Evolutionary conservation across 2,113 vertebrate genomes (phyloP).

Genomic region (Oreotrochilus melanogaster): DNA sequence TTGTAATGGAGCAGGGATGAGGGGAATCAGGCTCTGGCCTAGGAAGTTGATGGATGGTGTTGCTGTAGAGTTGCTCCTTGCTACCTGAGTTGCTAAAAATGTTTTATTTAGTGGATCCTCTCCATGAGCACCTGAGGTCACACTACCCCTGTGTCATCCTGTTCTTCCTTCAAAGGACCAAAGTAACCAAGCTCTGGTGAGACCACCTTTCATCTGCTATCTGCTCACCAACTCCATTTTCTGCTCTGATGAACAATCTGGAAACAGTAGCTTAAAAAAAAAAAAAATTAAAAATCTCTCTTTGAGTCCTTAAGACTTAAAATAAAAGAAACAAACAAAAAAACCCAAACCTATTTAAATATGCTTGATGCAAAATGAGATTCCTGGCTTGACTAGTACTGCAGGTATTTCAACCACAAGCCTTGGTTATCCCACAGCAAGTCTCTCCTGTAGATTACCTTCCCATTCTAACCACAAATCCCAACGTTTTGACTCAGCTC

Average conservation of each 20-base stretch:
- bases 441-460: too few species aligned
- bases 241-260: too few species aligned
- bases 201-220: too few species aligned
- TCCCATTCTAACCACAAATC: not conserved
- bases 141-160: not conserved
- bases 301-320: not conserved
- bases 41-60: not conserved
- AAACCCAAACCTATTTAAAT: not conserved
- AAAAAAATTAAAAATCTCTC: not conserved
- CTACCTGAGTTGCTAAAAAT: not conserved
- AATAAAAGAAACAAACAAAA: not conserved
- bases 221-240: too few species aligned
- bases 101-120: not conserved
- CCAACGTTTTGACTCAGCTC: constrained; percentile 43
- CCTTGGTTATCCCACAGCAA: not conserved
- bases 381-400: not conserved
- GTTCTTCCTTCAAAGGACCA: not conserved
- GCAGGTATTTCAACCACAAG: not conserved
- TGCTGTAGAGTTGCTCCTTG: not conserved
- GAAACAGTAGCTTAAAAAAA: not conserved
- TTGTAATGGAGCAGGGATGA: not conserved
- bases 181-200: too few species aligned
- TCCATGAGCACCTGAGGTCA: not conserved
- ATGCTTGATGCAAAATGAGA: not conserved
- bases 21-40: fast-evolving